Percentiles rank a stretch among this genome's conserved stretches.
Evolutionary conservation across 2,797 vertebrate genomes (phyloP).

Genomic region (Protosalanx chinensis): DNA sequence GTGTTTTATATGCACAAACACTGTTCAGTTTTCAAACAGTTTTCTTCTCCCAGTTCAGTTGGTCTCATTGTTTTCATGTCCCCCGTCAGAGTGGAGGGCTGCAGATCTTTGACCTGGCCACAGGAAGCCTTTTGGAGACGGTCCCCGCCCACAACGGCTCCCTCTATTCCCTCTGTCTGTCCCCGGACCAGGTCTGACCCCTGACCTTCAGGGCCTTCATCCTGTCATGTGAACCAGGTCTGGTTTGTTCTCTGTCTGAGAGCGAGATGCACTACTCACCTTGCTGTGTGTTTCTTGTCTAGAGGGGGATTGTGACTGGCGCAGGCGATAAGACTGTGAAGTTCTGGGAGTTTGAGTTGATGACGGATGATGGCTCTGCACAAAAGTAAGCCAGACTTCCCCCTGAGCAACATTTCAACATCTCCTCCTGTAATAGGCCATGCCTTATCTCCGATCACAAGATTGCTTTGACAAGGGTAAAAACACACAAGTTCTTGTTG

Average conservation of each 20-base stretch:
- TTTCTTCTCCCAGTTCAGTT: background rate
- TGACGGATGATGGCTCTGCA: conserved; percentile 76
- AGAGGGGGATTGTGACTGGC: conserved; percentile 91
- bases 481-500: too few relatives aligned
- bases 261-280: background rate
- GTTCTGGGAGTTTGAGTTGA: conserved; percentile 98
- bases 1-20: too few relatives aligned
- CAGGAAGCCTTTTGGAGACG: conserved; percentile 83
- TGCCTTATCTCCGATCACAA: too few relatives aligned
- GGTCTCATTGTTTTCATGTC: background rate
- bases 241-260: background rate
- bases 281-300: conserved; percentile 10
- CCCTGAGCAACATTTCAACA: conserved; percentile 1
- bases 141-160: conserved; percentile 81
- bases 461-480: too few relatives aligned
- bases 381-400: conserved; percentile 78
- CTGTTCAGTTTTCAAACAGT: background rate
- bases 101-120: conserved; percentile 92
- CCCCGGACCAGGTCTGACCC: background rate
- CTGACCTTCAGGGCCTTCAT: background rate
- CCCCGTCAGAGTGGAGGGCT: conserved; percentile 84
- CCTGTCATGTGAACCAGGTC: background rate
- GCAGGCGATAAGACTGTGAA: conserved; percentile 92
- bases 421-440: background rate
- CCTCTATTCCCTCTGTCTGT: conserved; percentile 86